A percentile compares a stretch with the other conserved stretches of the same genome.
phyloP scores from a whole-genome alignment of 2,113 vertebrate genomes.

The Alligator sinensis region DNA sequence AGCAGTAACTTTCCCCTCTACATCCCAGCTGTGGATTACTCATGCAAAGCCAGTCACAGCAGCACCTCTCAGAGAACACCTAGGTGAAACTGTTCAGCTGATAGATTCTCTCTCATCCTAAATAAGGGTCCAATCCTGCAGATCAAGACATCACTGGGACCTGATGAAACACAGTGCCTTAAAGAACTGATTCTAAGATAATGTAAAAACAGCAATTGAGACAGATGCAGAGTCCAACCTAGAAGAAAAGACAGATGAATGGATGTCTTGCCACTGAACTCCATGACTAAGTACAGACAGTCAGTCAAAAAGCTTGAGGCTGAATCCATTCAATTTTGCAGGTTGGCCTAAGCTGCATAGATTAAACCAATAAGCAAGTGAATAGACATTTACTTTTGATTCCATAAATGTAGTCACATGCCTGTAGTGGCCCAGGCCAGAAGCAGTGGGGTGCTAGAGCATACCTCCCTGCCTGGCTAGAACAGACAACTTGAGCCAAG shows the following conservation, averaged over 20 bases:
- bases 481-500: no score
- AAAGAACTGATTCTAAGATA: not conserved
- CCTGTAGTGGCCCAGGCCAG: no score
- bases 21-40: not conserved
- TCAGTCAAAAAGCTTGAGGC: no score
- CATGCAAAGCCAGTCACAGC: not conserved
- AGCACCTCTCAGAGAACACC: not conserved
- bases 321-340: no score
- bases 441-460: no score
- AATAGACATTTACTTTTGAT: no score
- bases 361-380: no score
- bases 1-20: not conserved
- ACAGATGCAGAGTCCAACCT: not conserved
- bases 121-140: not conserved
- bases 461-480: no score
- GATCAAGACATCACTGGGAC: not conserved
- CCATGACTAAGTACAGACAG: not conserved
- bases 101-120: not conserved
- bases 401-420: no score
- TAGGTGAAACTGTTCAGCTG: not conserved
- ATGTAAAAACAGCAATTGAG: not conserved
- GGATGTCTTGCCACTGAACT: not conserved
- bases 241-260: not conserved
- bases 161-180: not conserved
- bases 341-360: no score